Conservation (phyloP, 2,113 vertebrate species). For the Sterrhoptilus dennistouni region DNA sequence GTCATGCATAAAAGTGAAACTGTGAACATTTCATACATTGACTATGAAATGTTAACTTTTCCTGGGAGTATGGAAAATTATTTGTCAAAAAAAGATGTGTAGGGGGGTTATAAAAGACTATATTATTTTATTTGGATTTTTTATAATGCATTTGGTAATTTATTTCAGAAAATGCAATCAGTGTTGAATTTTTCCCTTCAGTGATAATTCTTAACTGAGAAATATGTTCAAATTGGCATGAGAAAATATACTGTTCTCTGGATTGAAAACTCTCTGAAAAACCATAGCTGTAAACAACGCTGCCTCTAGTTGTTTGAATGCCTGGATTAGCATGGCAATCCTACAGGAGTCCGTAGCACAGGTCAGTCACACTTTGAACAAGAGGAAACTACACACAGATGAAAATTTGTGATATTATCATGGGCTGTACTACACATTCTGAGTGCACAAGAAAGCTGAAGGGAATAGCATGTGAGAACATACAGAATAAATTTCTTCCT, state of each 20-base stretch:
- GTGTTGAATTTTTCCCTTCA: background rate
- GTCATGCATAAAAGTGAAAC: background rate
- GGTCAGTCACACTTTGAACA: background rate
- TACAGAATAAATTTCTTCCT: background rate
- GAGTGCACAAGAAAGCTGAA: background rate
- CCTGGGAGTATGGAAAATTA: background rate
- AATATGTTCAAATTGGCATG: background rate
- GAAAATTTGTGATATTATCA: background rate
- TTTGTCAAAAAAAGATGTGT: background rate
- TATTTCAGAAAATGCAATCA: background rate
- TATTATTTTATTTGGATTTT: background rate
- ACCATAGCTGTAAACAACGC: accelerated
- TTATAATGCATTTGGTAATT: background rate
- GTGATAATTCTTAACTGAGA: background rate
- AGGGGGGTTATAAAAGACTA: background rate
- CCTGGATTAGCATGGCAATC: background rate
- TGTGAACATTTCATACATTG: background rate
- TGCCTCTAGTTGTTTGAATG: background rate
- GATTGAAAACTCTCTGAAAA: background rate
- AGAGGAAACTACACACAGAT: background rate
- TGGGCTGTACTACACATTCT: background rate
- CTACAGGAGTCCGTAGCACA: too few species aligned
- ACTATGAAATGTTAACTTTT: background rate
- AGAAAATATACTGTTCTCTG: background rate
- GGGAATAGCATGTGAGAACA: background rate